phyloP scores from a whole-genome alignment of 2,113 vertebrate genomes.

The Pipa parva region DNA sequence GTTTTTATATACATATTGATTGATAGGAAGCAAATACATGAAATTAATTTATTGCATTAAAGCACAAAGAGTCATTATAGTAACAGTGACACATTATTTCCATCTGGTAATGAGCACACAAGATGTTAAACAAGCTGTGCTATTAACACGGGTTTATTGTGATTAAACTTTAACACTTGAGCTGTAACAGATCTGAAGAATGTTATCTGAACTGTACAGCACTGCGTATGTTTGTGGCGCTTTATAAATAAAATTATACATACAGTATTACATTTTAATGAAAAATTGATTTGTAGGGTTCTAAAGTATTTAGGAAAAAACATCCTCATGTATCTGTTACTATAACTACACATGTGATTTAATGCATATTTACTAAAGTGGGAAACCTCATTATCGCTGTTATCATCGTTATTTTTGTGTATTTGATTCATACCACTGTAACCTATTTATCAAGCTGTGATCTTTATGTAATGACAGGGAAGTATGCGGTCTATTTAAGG shows the following conservation, averaged over 20 bases:
- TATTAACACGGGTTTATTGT: slow-evolving; percentile 73
- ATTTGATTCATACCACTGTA: no score
- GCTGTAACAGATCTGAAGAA: slow-evolving; percentile 70
- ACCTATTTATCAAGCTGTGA: no score
- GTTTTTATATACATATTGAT: slow-evolving; percentile 35
- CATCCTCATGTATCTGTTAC: slow-evolving; percentile 26
- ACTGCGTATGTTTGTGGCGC: no score
- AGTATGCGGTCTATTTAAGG: no score
- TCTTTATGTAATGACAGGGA: no score
- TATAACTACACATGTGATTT: not conserved
- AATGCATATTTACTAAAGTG: no score
- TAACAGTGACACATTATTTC: slow-evolving; percentile 66
- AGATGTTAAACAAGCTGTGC: slow-evolving; percentile 68
- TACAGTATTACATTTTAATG: no score
- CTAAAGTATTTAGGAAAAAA: slow-evolving; percentile 55
- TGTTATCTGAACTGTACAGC: no score
- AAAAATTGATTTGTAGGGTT: slow-evolving; percentile 75
- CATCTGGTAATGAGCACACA: slow-evolving; percentile 69
- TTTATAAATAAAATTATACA: no score
- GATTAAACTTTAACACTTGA: slow-evolving; percentile 80
- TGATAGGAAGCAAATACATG: slow-evolving; percentile 31
- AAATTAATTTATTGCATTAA: slow-evolving; percentile 50
- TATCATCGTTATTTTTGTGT: no score
- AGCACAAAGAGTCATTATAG: slow-evolving; percentile 57
- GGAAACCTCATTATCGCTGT: no score